Conservation (phyloP, 2,888 invertebrate species). For the Agrilus biguttatus region DNA sequence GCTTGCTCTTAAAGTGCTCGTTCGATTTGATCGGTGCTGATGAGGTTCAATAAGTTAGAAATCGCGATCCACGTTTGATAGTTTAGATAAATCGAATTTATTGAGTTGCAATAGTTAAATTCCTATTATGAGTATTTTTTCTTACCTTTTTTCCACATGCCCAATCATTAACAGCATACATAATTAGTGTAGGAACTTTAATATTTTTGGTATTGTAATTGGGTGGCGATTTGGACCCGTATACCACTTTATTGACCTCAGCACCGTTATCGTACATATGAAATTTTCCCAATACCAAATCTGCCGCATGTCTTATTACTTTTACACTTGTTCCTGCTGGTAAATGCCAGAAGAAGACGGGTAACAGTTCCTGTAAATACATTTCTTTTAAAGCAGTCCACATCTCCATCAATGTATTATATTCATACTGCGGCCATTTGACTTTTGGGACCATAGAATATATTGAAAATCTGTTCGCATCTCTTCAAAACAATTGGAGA, state of each 20-base stretch:
- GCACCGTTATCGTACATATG: conserved; percentile 40
- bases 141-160: conserved; percentile 40
- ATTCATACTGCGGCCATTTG: conserved; percentile 22
- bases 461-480: conserved; percentile 22
- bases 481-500: conserved; percentile 21
- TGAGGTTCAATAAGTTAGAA: no score
- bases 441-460: conserved; percentile 25
- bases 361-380: conserved; percentile 21
- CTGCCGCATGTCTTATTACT: conserved; percentile 24
- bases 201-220: conserved; percentile 44
- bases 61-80: no score
- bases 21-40: no score
- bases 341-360: conserved; percentile 25
- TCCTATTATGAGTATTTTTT: conserved; percentile 1
- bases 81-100: no score
- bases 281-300: conserved; percentile 29
- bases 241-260: conserved; percentile 33
- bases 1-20: no score
- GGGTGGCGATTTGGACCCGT: conserved; percentile 38
- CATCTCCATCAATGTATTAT: neutral
- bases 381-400: neutral
- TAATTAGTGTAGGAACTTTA: conserved; percentile 41
- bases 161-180: conserved; percentile 49
- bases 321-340: conserved; percentile 26
- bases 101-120: no score